Evolutionary conservation across 2,888 invertebrate genomes (phyloP).

Genomic region (Scaptomyza reducta): DNA sequence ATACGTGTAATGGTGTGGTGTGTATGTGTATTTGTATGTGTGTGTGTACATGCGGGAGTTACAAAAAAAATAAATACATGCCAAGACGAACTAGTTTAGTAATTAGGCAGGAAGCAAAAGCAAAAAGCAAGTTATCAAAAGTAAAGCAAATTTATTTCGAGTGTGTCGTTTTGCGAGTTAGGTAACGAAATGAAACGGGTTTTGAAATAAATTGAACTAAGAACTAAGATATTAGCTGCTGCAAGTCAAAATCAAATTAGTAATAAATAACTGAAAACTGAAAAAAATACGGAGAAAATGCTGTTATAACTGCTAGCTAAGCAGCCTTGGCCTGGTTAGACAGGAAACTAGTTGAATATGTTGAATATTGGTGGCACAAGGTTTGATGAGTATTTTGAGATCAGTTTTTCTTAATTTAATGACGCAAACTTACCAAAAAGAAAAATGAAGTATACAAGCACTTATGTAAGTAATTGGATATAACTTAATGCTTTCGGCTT

Average conservation of each 20-base stretch:
- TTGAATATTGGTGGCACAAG: constrained; percentile 22
- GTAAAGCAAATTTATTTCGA: constrained; percentile 37
- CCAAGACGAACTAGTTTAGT: constrained; percentile 13
- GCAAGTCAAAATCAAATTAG: constrained; percentile 12
- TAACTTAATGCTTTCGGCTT: constrained; percentile 30
- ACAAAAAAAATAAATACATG: constrained; percentile 16
- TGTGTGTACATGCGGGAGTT: not conserved
- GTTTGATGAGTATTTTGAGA: constrained; percentile 32
- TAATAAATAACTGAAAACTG: constrained; percentile 7
- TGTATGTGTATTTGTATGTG: not conserved
- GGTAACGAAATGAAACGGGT: constrained; percentile 24
- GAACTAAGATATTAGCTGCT: constrained; percentile 19
- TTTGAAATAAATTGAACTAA: constrained; percentile 19
- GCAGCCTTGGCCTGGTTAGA: constrained; percentile 17
- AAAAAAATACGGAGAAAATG: constrained; percentile 27
- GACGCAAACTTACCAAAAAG: constrained; percentile 72
- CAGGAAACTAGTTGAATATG: constrained; percentile 27
- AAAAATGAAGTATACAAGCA: constrained; percentile 62
- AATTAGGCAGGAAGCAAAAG: constrained; percentile 45
- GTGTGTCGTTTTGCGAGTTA: constrained; percentile 27
- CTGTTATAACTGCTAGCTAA: constrained; percentile 26
- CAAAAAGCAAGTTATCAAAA: constrained; percentile 49
- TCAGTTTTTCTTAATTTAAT: constrained; percentile 42
- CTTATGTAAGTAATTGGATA: constrained; percentile 42
- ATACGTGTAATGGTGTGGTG: not conserved